Conservation (phyloP, 2,113 vertebrate species). For the Progne subis region DNA sequence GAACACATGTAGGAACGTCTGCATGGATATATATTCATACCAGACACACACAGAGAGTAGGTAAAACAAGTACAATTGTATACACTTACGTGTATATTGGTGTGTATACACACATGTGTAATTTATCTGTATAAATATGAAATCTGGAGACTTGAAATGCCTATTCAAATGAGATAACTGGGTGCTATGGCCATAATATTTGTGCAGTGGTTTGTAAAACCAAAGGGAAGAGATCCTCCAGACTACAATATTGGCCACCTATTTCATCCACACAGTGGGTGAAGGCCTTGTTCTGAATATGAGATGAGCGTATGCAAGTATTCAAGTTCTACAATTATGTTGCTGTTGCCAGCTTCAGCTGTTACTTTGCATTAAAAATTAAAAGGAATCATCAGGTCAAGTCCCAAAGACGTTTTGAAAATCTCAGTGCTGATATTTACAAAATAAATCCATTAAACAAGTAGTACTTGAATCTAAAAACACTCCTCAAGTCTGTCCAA, state of each 20-base stretch:
- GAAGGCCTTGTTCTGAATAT: background rate
- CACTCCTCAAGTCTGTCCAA: background rate
- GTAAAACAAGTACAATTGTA: background rate
- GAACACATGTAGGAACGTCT: fast-evolving
- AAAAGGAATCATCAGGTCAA: background rate
- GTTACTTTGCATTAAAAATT: constrained; percentile 37
- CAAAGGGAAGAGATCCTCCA: background rate
- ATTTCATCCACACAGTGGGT: background rate
- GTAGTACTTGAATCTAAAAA: constrained; percentile 41
- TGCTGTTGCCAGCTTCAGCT: background rate
- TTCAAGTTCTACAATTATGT: background rate
- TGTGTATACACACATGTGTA: background rate
- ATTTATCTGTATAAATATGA: background rate
- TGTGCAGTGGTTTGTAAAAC: background rate
- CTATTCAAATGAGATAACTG: background rate
- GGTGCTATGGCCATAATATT: background rate
- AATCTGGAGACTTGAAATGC: background rate
- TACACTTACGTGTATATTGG: background rate
- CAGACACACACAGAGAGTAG: background rate
- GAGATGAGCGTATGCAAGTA: background rate
- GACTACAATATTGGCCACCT: background rate
- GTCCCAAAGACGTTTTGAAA: constrained; percentile 27
- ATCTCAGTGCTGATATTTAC: constrained; percentile 15
- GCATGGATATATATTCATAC: background rate
- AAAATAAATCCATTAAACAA: constrained; percentile 44